Base-by-base conservation (phyloP, 2,888 invertebrate genomes). In the Harmothoe impar region DNA sequence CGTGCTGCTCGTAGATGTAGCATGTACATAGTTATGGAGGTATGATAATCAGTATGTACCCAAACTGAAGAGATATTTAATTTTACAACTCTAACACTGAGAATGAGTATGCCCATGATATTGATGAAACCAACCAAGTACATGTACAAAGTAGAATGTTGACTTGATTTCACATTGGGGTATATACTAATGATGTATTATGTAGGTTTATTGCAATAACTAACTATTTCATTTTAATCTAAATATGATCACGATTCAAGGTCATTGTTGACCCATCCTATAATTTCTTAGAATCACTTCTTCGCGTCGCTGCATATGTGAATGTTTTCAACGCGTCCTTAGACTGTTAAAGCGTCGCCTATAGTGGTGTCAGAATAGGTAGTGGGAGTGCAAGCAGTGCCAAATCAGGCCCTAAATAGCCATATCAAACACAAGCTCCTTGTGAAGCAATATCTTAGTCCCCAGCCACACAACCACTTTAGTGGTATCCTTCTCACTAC, bases 371-470 rank as follows among this genome's bases (percentile, higher is more conserved):
- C 72, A 29, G 72, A 72, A 15, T 72, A 29, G 72, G 25, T 29
- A 72, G 72, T 29, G 31, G 25, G 72, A 25, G 31, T 29, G 72
- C 25, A 15, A 43, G 17, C 43, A 81, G 81, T 81, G 81, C 43
- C 43, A 43, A 81, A 81, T n/a, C 15, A 15, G 81, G 43, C 81
- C 33, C 81, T 23, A 35, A 17, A 81, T 35, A 33, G 81, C 81
- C 81, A 81, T 81, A 81, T 81, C 81, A 81, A 33, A 77, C 15
- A 62, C n/a, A 72, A 81, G 81, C 35, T 81, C 1, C 81, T 81
- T 81, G 81, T 81, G 81, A 81, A 81, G 81, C 81, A 81, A 81
- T 81, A 81, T 81, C n/a, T 35, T 35, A 43, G 43, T 10, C 77
- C 25, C 29, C 77, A 31, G 31, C 29, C 17, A 25, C 77, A 77